These are phyloP conservation scores for Pleuronectes platessa DNA, from an alignment of 2,113 vertebrate genomes.

Conservation along the genomic window DNA sequence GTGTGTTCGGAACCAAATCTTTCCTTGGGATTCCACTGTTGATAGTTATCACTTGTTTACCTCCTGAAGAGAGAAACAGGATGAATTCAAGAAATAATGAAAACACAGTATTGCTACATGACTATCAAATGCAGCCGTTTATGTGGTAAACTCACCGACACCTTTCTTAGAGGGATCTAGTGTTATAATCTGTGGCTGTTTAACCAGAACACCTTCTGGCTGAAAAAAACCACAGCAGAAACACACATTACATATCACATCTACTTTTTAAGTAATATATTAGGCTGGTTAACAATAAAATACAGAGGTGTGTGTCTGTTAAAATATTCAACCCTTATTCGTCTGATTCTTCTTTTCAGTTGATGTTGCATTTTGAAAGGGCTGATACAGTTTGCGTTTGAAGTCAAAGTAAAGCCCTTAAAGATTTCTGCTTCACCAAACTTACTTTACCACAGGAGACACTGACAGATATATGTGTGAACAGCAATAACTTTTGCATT, in stretches of 20 bases:
- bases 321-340: neutral
- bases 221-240: slow-evolving; percentile 49
- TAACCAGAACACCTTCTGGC: slow-evolving; percentile 84
- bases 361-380: neutral
- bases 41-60: slow-evolving; percentile 58
- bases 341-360: no score
- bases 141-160: slow-evolving; percentile 55
- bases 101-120: neutral
- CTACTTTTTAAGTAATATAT: neutral
- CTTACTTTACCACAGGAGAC: no score
- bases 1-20: slow-evolving; percentile 62
- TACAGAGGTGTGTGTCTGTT: neutral
- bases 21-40: slow-evolving; percentile 46
- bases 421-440: no score
- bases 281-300: neutral
- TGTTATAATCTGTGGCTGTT: slow-evolving; percentile 46
- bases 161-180: slow-evolving; percentile 79
- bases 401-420: no score
- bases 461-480: no score
- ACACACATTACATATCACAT: slow-evolving; percentile 5
- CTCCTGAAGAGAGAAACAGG: slow-evolving; percentile 30
- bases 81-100: neutral
- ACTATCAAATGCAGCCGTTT: accelerated
- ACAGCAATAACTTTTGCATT: no score
- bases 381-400: no score